Evolutionary conservation across 2,797 vertebrate genomes (phyloP), one percentile per base, ranked within the genome.

Genomic region (Phrynocephalus guinanensis): DNA sequence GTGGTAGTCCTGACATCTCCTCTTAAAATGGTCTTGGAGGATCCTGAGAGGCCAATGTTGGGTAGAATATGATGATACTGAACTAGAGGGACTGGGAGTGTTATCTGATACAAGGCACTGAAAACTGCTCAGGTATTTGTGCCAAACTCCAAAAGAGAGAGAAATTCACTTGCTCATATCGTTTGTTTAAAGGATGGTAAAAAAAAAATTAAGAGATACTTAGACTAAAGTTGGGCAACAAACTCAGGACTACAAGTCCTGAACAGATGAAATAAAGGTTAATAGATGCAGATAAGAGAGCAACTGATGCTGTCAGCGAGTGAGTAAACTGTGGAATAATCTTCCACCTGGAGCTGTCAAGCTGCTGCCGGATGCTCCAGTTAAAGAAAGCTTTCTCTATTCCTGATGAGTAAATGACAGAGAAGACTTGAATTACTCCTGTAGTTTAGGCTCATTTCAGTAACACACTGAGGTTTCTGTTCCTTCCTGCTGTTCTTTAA

Each of bases 351-450:
- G 88, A 92, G 87, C 94, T 96, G 94, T 95, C 95, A 95, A 92
- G 83, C 86, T 33, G 3, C 77, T 85, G 88, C 85, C 94, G 91
- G 93, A 94, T 90, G 87, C 91, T 96, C 95, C 95, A 93, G 93
- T 93, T 92, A 95, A 83, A 92, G 89, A 88, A 84, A 89, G 73
- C 92, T 90, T 84, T 82, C 71, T 81, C 89, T 87, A 50, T 89
- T 90, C 83, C 92, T 95, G 95, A 96, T 92, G 90, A 91, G 89
- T 84, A 95, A 94, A 94, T 95, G 95, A 95, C 95, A 95, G 90
- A 93, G 93, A 95, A 82, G 92, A 92, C 95, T 96, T 95, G 95
- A 95, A 91, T 94, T 95, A 96, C 88, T 93, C 87, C 87, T 88
- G 88, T 89, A 88, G 48, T 92, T 85, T 90, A 26, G 87, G 84